A percentile compares a stretch with the other conserved stretches of the same genome.
phyloP scores from a whole-genome alignment of 2,888 invertebrate species.

The Temnothorax unifasciatus region DNA sequence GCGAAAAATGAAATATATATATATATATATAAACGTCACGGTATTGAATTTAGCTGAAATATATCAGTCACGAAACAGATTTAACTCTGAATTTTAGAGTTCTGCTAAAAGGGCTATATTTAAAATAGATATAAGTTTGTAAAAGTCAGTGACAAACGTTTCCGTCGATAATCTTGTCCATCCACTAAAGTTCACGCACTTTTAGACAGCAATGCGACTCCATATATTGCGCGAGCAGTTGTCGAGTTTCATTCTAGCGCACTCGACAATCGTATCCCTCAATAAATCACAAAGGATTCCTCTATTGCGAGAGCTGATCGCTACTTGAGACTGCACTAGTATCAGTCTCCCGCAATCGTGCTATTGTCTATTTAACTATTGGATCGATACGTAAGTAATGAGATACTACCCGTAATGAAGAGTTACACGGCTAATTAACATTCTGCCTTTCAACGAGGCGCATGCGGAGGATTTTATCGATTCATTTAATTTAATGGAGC shows the following conservation, averaged over 20 bases:
- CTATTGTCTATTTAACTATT: constrained; percentile 31
- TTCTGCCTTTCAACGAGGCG: constrained; percentile 16
- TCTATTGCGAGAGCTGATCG: constrained; percentile 18
- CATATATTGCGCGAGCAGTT: background rate
- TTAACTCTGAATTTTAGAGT: constrained; percentile 1
- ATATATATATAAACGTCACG: background rate
- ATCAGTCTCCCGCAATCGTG: constrained; percentile 14
- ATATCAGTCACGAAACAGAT: background rate
- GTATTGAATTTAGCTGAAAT: background rate
- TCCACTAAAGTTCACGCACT: background rate
- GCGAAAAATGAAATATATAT: background rate
- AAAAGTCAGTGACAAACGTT: constrained; percentile 4
- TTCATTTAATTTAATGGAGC: constrained; percentile 15
- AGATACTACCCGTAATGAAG: constrained; percentile 39
- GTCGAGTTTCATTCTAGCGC: constrained; percentile 29
- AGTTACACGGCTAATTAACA: constrained; percentile 45
- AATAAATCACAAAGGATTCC: constrained; percentile 50
- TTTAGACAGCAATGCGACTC: background rate
- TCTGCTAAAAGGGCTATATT: background rate
- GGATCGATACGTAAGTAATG: constrained; percentile 49
- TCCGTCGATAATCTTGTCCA: constrained; percentile 8
- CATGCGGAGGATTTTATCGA: constrained; percentile 1
- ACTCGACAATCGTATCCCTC: constrained; percentile 20
- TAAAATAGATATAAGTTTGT: background rate
- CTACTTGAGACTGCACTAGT: constrained; percentile 19